Percentiles rank a stretch among this genome's conserved stretches.
These are phyloP conservation scores for Polydesmus complanatus DNA, from an alignment of 2,888 invertebrate genomes.

Conservation along the genomic window DNA sequence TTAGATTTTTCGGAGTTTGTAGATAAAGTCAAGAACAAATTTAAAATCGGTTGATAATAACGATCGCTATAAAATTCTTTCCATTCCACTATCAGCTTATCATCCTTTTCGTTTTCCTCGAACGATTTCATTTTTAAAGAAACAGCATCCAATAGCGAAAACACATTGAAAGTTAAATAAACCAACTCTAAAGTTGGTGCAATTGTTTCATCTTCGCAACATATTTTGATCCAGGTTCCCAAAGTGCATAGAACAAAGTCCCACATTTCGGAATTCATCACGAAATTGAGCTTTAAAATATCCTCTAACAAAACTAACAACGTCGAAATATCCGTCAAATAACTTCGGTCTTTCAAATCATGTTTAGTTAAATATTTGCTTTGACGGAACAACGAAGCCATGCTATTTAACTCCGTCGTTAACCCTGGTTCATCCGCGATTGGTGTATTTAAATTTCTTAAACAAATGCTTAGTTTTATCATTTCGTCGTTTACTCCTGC, in stretches of 20 bases:
- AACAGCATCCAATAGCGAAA: background rate
- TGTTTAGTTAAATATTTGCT: too few species aligned
- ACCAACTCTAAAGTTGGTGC: background rate
- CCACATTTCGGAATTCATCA: background rate
- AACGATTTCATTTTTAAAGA: background rate
- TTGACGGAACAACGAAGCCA: too few species aligned
- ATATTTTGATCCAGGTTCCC: background rate
- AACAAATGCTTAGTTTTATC: too few species aligned
- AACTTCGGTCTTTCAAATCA: too few species aligned
- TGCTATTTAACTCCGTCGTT: too few species aligned
- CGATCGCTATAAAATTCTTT: slow-evolving; percentile 55
- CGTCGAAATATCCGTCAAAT: too few species aligned
- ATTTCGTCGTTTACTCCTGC: too few species aligned
- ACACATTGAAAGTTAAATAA: background rate
- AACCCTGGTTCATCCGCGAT: too few species aligned
- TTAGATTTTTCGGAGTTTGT: slow-evolving; percentile 3
- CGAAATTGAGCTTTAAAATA: too few species aligned
- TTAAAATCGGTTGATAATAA: slow-evolving; percentile 40
- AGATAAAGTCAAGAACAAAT: slow-evolving; percentile 38
- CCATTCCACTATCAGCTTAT: slow-evolving; percentile 53
- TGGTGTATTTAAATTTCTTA: too few species aligned
- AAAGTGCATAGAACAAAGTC: background rate
- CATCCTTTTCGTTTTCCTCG: background rate
- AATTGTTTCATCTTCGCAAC: background rate
- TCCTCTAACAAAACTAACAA: too few species aligned